These are phyloP conservation scores for Diplodus sargus DNA, from an alignment of 2,797 vertebrate genomes.

Conservation along the genomic window DNA sequence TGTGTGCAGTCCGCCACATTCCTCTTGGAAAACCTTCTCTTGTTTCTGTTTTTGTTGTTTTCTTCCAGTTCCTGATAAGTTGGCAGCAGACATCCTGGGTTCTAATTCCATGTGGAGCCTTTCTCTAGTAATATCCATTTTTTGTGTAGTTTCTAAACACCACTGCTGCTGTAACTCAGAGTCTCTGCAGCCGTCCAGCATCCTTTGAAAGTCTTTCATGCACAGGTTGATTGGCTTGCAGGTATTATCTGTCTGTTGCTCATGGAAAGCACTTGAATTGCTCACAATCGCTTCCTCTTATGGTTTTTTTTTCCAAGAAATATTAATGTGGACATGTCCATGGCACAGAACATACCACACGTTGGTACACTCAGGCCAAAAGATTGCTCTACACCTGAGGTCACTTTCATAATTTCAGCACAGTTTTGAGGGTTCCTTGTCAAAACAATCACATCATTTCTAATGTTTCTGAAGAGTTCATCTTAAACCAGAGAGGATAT, in stretches of 20 bases:
- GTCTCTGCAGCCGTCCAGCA: not conserved
- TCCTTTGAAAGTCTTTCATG: not conserved
- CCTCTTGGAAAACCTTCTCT: not conserved
- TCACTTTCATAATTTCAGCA: not conserved
- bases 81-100: not conserved
- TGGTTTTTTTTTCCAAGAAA: not conserved
- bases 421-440: not conserved
- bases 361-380: not conserved
- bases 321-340: not conserved
- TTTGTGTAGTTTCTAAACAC: not conserved
- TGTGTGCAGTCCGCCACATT: slow-evolving; percentile 2
- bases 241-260: not conserved
- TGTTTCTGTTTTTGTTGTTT: not conserved
- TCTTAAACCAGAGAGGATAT: not conserved
- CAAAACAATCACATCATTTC: not conserved
- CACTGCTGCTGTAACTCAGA: not conserved
- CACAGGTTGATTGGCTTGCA: not conserved
- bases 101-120: not conserved
- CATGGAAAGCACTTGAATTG: not conserved
- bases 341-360: not conserved
- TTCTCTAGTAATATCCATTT: not conserved
- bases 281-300: not conserved
- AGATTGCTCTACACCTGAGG: too few species aligned
- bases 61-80: not conserved
- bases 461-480: not conserved